A percentile compares a stretch with the other conserved stretches of the same genome.
Evolutionary conservation across 2,797 vertebrate genomes (phyloP).

Genomic region (Lepilemur septentrionalis): DNA sequence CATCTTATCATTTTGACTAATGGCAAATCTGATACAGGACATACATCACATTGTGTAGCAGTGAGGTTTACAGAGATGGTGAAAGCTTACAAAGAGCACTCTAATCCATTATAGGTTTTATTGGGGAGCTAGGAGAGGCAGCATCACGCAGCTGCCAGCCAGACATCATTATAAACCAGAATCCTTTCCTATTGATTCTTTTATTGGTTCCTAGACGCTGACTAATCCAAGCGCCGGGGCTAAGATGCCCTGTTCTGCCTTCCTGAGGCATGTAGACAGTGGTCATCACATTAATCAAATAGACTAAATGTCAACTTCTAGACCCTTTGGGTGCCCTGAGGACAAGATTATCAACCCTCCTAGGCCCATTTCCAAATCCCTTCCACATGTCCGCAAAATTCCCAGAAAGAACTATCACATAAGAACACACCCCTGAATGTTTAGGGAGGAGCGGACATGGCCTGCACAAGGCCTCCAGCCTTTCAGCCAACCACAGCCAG

Average conservation of each 20-base stretch:
- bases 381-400: neutral
- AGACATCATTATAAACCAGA: neutral
- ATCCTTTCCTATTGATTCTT: conserved; percentile 1
- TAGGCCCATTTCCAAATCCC: neutral
- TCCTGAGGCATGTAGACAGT: neutral
- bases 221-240: neutral
- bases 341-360: neutral
- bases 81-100: neutral
- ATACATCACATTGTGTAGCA: neutral
- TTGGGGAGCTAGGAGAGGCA: neutral
- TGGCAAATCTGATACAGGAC: neutral
- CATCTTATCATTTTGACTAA: neutral
- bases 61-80: neutral
- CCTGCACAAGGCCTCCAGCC: neutral
- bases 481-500: neutral
- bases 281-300: neutral
- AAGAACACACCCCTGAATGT: neutral
- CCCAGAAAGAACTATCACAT: neutral
- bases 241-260: neutral
- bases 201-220: neutral
- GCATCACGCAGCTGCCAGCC: neutral
- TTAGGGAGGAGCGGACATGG: neutral
- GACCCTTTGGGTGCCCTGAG: neutral
- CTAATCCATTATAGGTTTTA: conserved; percentile 20
- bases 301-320: neutral